Evolutionary conservation across 2,797 vertebrate genomes (phyloP), one percentile per base, ranked within the genome.

Genomic region (Pachyuromys duprasi): DNA sequence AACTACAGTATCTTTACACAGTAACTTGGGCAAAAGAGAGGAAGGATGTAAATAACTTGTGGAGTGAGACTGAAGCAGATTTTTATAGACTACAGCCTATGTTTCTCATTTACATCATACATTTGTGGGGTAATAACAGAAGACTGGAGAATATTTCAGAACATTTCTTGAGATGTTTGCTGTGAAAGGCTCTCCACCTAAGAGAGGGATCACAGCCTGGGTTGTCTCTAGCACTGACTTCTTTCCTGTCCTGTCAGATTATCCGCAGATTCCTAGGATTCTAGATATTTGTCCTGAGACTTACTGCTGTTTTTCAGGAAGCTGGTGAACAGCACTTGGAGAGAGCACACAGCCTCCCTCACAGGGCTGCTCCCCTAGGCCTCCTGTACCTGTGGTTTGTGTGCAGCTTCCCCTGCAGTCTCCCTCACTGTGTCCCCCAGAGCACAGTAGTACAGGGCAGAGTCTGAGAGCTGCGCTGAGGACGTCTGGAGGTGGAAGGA

Each of bases 401-500:
- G 88, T 15, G 33, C 31, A 33, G 60, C 60, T 82, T 67, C 84
- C 69, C 55, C 36, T 83, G 69, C 17, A 20, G 26, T 42, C 45
- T 42, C 11, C 26, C 17, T 69, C 84, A 82, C 67, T 88, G 83
- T 88, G 69, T 76, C 49, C 0, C 57, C 1, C 60, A 89, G 0
- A 22, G 65, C 84, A 3, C 84, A 92, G 78, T 88, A 89, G 84
- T 92, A 95, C 49, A 83, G 33, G 12, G 84, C 84, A 8, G 84
- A 95, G 84, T 95, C 84, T 69, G 49, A 39, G 13, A 60, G 24
- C 18, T 60, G 83, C 5, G 22, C 42, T 14, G 82, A 72, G 55
- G 11, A 5, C 53, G 76, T 88, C 78, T 92, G 24, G 70, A 95
- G 62, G 42, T 63, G 72, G 55, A 89, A 93, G 80, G 94, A 93